Percentiles rank a stretch among this genome's conserved stretches.
Conservation (phyloP, 2,113 vertebrate genomes). For the Puffinus mauretanicus region DNA sequence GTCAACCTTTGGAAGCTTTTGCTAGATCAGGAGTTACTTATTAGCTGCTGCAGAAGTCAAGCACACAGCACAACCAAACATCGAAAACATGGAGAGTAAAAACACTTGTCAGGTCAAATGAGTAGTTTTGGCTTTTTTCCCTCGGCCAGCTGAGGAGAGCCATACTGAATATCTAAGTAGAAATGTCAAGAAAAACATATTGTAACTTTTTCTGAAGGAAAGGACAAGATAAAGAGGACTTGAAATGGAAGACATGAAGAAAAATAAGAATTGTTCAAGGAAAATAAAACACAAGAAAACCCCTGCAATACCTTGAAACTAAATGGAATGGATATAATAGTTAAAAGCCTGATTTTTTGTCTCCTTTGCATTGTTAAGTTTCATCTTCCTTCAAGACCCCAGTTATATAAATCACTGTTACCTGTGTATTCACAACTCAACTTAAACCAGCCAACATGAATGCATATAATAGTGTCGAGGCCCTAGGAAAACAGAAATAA, state of each 20-base stretch:
- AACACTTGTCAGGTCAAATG: constrained; percentile 6
- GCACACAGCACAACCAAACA: background rate
- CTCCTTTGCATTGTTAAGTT: background rate
- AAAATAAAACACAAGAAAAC: background rate
- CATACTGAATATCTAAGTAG: background rate
- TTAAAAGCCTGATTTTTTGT: background rate
- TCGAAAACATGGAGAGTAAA: background rate
- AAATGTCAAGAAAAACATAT: background rate
- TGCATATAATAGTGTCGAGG: background rate
- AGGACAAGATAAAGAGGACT: background rate
- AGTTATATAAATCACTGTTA: background rate
- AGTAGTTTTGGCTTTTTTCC: background rate
- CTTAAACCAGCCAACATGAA: background rate
- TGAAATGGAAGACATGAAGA: background rate
- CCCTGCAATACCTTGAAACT: background rate
- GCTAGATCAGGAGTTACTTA: constrained; percentile 26
- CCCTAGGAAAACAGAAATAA: background rate
- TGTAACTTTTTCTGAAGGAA: background rate
- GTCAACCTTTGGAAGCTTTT: constrained; percentile 22
- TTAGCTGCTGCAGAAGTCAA: constrained; percentile 32
- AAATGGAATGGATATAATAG: background rate
- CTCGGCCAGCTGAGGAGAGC: background rate
- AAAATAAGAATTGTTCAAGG: background rate
- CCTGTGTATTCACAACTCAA: background rate
- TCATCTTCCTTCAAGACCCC: background rate